phyloP scores from a whole-genome alignment of 2,888 invertebrate species.

The Clitarchus hookeri region DNA sequence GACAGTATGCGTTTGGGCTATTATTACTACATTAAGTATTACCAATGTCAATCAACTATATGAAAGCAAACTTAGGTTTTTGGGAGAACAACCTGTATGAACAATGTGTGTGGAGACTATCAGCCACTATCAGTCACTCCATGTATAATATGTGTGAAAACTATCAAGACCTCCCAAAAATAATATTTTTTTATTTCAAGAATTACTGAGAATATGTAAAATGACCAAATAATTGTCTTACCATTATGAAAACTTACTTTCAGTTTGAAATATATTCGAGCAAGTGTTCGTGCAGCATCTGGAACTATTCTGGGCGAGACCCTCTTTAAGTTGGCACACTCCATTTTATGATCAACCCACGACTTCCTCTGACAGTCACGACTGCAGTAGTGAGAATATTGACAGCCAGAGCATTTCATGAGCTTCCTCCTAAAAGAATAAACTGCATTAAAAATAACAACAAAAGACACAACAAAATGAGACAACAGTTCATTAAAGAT shows the following conservation, averaged over 20 bases:
- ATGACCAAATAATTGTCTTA: neutral
- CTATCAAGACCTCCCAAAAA: too few relatives aligned
- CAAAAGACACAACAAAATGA: neutral
- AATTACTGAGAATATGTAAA: neutral
- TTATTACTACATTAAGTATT: too few relatives aligned
- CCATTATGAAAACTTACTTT: constrained; percentile 48
- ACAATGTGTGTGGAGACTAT: too few relatives aligned
- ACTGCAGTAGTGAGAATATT: constrained; percentile 82
- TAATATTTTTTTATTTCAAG: too few relatives aligned
- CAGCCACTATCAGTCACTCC: too few relatives aligned
- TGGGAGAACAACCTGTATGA: too few relatives aligned
- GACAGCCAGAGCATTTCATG: constrained; percentile 81
- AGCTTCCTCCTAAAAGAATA: constrained; percentile 66
- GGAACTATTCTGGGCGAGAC: constrained; percentile 74
- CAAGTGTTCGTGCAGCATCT: constrained; percentile 80
- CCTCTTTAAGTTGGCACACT: constrained; percentile 77
- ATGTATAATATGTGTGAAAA: too few relatives aligned
- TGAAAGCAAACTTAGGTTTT: too few relatives aligned
- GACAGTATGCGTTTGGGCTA: too few relatives aligned
- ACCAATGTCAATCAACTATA: too few relatives aligned
- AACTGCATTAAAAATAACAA: constrained; percentile 20
- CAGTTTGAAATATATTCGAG: constrained; percentile 73
- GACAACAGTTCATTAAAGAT: too few relatives aligned
- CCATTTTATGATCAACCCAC: constrained; percentile 82
- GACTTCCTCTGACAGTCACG: constrained; percentile 78